A percentile compares a stretch with the other conserved stretches of the same genome.
These are phyloP conservation scores for Prunella himalayana DNA, from an alignment of 2,113 vertebrate species.

Conservation along the genomic window DNA sequence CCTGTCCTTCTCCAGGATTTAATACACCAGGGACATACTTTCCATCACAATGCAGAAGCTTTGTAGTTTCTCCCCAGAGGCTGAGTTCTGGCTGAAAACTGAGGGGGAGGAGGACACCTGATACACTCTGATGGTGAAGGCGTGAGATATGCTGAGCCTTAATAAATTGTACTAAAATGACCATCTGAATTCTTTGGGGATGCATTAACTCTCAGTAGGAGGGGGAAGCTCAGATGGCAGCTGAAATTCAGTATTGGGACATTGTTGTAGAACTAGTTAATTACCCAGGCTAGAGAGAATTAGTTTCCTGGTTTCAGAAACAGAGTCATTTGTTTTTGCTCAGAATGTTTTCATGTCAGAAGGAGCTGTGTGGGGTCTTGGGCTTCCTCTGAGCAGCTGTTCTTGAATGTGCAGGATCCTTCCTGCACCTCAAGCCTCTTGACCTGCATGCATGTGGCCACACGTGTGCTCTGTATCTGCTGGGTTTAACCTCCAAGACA, in stretches of 20 bases:
- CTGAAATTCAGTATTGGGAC: neutral
- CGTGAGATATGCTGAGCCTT: neutral
- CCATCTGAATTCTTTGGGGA: neutral
- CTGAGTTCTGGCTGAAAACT: neutral
- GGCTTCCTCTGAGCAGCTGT: neutral
- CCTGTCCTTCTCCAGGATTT: neutral
- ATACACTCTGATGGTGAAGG: neutral
- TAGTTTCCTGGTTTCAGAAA: neutral
- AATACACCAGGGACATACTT: neutral
- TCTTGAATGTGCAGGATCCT: neutral
- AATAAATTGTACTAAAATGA: neutral
- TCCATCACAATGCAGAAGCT: neutral
- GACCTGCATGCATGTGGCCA: accelerated
- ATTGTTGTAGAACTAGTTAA: neutral
- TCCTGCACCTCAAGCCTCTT: neutral
- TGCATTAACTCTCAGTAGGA: neutral
- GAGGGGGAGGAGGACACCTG: neutral
- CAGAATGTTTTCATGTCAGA: neutral
- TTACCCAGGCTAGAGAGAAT: neutral
- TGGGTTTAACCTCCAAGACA: neutral
- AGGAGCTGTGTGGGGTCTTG: neutral
- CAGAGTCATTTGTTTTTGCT: neutral
- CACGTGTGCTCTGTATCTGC: accelerated
- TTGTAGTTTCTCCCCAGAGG: neutral
- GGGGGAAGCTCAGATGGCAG: neutral